Base-by-base conservation (phyloP, 2,888 invertebrate species). In the Cactoblastis cactorum region DNA sequence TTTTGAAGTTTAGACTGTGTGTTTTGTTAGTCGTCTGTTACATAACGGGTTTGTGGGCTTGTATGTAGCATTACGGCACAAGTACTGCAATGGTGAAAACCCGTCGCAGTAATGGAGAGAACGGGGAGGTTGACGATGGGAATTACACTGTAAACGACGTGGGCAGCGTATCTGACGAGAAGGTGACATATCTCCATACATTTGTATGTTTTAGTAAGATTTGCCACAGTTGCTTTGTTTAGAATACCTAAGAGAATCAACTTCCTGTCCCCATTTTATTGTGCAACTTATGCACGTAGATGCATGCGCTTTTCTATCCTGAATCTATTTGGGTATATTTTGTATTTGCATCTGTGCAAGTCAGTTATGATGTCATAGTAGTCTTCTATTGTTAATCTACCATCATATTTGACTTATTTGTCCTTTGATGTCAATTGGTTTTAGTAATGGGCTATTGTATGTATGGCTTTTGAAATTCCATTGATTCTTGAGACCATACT, bases 51-150 rank as follows among this genome's bases (percentile, higher is more conserved):
- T 74, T 67, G 67, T 65, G 65, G 67, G 73, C 58, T 75, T 73
- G 62, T 68, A 75, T 77, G 80, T 78, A 72, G 73, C 71, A 70
- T 74, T 75, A 77, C 73, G 76, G 68, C 69, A 72, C 71, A 64
- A 61, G 64, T 68, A 71, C 75, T 74, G 80, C 80, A 74, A 90
- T 90, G 90, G 90, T 90, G 83, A 90, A 89, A 88, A 90, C 90
- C 75, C 87, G 90, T 68, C 89, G 90, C 72, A 90, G 90, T 80
- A 87, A 88, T 68, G 88, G 88, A 74, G 89, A 88, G 75, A 86
- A 87, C 65, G 89, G 88, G 71, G 89, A 89, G 72, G 80, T 83
- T 71, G 87, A 88, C 62, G 89, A 90, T 68, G 83, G 79, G 69
- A 85, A 83, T 81, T 82, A 83, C 68, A 76, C 80, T 65, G 69